A percentile compares a stretch with the other conserved stretches of the same genome.
Evolutionary conservation across 2,113 vertebrate species (phyloP).

Genomic region (Odocoileus hemionus): DNA sequence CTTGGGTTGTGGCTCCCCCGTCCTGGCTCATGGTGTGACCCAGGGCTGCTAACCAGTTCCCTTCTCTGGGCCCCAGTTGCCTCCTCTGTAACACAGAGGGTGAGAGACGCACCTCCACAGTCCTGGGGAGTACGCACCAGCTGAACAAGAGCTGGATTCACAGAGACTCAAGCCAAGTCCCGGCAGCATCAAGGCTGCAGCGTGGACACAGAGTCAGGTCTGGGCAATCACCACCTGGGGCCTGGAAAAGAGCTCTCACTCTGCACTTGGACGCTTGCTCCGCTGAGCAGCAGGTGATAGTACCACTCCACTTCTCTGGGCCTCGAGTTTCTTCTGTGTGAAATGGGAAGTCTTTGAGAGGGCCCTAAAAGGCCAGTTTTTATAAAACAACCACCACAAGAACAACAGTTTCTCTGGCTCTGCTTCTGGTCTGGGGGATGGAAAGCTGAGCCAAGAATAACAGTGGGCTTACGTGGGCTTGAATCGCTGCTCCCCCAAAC

Average conservation of each 20-base stretch:
- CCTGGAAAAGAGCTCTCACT: background rate
- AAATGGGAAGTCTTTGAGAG: background rate
- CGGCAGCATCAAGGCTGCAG: background rate
- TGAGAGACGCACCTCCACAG: accelerated
- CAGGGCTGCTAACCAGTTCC: background rate
- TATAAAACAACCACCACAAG: background rate
- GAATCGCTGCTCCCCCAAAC: background rate
- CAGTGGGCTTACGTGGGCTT: background rate
- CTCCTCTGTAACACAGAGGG: background rate
- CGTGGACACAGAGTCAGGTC: accelerated
- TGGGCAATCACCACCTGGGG: accelerated
- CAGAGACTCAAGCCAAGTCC: background rate
- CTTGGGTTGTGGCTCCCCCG: accelerated
- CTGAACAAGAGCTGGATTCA: background rate
- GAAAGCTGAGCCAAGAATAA: background rate
- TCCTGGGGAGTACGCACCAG: background rate
- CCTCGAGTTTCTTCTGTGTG: background rate
- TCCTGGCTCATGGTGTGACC: background rate
- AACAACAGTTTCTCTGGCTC: background rate
- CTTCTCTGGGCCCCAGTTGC: background rate
- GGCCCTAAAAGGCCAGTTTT: background rate
- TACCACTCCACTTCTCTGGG: background rate
- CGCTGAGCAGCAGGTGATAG: background rate
- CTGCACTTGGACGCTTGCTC: background rate
- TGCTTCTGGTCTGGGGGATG: background rate